Base-by-base conservation (phyloP, 2,888 invertebrate genomes). In the Lacanobia oleracea region DNA sequence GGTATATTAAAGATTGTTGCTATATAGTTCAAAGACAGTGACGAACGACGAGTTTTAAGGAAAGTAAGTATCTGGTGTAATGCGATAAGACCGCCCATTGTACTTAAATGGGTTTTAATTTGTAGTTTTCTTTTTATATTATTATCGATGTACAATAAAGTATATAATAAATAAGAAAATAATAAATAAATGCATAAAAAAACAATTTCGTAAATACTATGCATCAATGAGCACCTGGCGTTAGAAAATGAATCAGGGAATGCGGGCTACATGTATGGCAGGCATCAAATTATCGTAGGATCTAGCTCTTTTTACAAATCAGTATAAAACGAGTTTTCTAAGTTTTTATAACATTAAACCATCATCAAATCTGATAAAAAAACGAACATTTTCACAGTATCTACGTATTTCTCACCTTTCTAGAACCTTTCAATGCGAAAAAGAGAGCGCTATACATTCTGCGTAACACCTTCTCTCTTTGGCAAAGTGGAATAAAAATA, bases 1-100 rank as follows among this genome's bases (percentile, higher is more conserved):
- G 79, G 53, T 67, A 72, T n/a, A n/a, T n/a, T 27, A 27, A 27
- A 3, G 3, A 27, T 27, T 27, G 27, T 27, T 27, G 27, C 27
- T 27, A 27, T 27, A 33, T 33, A 2, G 33, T 33, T 33, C 33
- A 33, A 33, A 5, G 33, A 33, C 27, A 27, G 27, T 27, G 27
- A 33, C 4, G 6, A 33, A 33, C 33, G 33, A 33, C 33, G 33
- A 33, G 33, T 9, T 9, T 37, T 27, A 6, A 18, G 2, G 14
- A 45, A 40, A 40, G 1, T 48, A 48, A 9, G 7, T 54, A 53
- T 21, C n/a, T 43, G 16, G 50, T 37, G 14, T 33, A 6, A 33
- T 33, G n/a, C n/a, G n/a, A n/a, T n/a, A n/a, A n/a, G n/a, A n/a
- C n/a, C n/a, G n/a, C n/a, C n/a, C n/a, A n/a, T n/a, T n/a, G n/a